A percentile compares a stretch with the other conserved stretches of the same genome.
Evolutionary conservation across 1,140 invertebrate genomes (phyloP).

Genomic region (Aphaenogaster rudis): DNA sequence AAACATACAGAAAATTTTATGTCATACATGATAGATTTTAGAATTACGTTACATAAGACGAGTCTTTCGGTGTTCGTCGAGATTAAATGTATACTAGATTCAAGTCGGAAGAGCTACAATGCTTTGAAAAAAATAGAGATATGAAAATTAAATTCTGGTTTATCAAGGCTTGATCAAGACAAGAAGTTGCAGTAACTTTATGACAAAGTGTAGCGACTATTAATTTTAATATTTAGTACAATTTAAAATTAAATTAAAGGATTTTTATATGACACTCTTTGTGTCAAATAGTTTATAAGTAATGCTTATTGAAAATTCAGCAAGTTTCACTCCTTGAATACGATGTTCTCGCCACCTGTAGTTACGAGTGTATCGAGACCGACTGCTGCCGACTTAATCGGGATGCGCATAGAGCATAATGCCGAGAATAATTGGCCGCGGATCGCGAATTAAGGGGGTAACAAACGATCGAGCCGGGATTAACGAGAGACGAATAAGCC

Average conservation of each 20-base stretch:
- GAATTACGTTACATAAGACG: not conserved
- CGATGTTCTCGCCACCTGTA: constrained; percentile 29
- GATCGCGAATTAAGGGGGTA: constrained; percentile 73
- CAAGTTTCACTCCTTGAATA: not conserved
- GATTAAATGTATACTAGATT: not conserved
- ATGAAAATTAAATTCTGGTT: not conserved
- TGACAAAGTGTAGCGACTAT: not conserved
- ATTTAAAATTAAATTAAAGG: not conserved
- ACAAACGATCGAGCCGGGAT: constrained; percentile 75
- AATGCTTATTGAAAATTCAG: not conserved
- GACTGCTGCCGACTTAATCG: constrained; percentile 61
- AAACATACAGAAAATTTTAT: not conserved
- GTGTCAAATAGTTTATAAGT: not conserved
- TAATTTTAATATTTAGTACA: constrained; percentile 1
- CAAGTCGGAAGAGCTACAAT: not conserved
- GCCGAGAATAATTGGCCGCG: constrained; percentile 70
- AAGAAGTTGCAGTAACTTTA: not conserved
- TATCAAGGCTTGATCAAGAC: not conserved
- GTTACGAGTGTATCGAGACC: constrained; percentile 33
- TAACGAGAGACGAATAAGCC: constrained; percentile 78
- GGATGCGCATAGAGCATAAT: constrained; percentile 64
- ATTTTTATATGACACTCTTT: not conserved
- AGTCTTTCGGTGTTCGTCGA: not conserved
- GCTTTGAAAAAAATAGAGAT: not conserved
- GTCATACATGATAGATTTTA: constrained; percentile 3